These are phyloP conservation scores for Trachymyrmex septentrionalis DNA, from an alignment of 1,140 invertebrate species.

Conservation along the genomic window DNA sequence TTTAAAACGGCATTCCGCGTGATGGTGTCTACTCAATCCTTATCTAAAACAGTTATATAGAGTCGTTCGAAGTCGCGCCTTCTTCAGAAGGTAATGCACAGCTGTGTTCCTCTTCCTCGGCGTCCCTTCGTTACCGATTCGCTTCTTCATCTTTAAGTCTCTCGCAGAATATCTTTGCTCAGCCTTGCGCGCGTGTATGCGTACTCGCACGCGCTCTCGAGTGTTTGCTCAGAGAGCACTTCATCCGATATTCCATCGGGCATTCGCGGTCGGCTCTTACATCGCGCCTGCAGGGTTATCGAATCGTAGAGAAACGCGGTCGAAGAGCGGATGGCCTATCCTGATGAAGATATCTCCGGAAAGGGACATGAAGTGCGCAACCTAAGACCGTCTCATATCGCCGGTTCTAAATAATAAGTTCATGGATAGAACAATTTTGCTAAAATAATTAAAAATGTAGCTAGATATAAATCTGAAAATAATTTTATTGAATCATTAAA, in stretches of 20 bases:
- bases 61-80: slow-evolving; percentile 79
- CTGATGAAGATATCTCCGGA: slow-evolving; percentile 77
- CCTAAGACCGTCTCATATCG: slow-evolving; percentile 52
- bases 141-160: slow-evolving; percentile 30
- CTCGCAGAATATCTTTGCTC: slow-evolving; percentile 54
- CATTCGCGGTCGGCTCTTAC: slow-evolving; percentile 27
- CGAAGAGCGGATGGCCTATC: slow-evolving; percentile 72
- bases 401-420: slow-evolving; percentile 50
- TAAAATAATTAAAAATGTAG: too few relatives aligned
- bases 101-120: slow-evolving; percentile 47
- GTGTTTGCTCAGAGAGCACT: slow-evolving; percentile 71
- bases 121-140: slow-evolving; percentile 29
- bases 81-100: slow-evolving; percentile 81
- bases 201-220: slow-evolving; percentile 42
- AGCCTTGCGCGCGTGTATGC: background rate
- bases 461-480: too few relatives aligned
- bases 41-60: slow-evolving; percentile 81
- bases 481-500: too few relatives aligned
- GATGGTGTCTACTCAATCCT: slow-evolving; percentile 80
- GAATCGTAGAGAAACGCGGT: slow-evolving; percentile 69
- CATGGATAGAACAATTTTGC: too few relatives aligned
- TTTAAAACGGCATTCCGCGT: slow-evolving; percentile 80
- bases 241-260: slow-evolving; percentile 69
- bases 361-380: slow-evolving; percentile 68
- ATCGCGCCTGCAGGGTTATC: slow-evolving; percentile 72